Conservation (phyloP, 2,797 vertebrate species). For the Phaenicophaeus curvirostris region DNA sequence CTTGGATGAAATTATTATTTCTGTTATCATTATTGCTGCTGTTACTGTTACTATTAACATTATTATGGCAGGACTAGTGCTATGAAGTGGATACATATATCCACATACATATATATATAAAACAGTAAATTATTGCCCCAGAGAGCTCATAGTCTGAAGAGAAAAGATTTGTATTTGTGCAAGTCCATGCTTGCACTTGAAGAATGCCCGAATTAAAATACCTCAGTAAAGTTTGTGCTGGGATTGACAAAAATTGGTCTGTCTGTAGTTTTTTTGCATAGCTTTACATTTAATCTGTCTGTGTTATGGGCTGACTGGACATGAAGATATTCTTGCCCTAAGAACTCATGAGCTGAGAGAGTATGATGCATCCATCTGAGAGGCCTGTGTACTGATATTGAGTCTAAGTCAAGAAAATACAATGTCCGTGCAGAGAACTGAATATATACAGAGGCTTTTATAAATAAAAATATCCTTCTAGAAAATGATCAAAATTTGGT, state of each 20-base stretch:
- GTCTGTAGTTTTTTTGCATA: neutral
- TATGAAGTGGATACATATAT: neutral
- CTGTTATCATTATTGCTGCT: constrained; percentile 12
- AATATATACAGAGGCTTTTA: neutral
- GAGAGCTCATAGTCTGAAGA: constrained; percentile 14
- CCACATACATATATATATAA: too few species aligned
- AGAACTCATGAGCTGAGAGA: neutral
- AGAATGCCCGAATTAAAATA: constrained; percentile 33
- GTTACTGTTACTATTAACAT: neutral
- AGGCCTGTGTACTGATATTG: neutral
- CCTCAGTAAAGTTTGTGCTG: neutral
- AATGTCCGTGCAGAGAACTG: neutral
- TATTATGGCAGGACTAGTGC: neutral
- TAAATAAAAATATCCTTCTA: neutral
- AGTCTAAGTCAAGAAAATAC: neutral
- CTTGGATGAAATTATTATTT: constrained; percentile 18
- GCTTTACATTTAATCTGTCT: neutral
- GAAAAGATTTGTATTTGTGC: neutral
- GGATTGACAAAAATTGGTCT: constrained; percentile 5
- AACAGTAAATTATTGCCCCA: constrained; percentile 42
- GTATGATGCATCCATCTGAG: neutral
- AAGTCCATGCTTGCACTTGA: constrained; percentile 21
- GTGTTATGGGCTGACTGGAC: neutral
- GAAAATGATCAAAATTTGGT: neutral
- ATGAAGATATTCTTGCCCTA: neutral